A percentile compares a stretch with the other conserved stretches of the same genome.
Evolutionary conservation across 2,888 invertebrate species (phyloP).

Genomic region (Noctua janthe): DNA sequence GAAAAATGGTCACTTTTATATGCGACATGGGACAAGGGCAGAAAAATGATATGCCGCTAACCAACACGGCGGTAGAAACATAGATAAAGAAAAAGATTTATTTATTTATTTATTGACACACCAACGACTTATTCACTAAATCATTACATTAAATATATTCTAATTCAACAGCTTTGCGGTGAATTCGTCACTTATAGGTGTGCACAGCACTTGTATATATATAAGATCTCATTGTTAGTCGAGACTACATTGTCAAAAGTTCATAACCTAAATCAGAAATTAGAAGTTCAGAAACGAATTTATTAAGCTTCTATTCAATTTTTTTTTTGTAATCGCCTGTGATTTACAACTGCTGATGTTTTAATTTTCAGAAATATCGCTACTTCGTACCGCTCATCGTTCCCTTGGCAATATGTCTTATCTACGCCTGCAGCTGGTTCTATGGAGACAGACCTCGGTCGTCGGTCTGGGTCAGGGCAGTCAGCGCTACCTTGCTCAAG

Average conservation of each 20-base stretch:
- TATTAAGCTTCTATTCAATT: not conserved
- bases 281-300: not conserved
- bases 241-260: not conserved
- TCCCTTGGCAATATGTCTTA: not conserved
- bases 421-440: slow-evolving; percentile 1
- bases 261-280: not conserved
- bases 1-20: not conserved
- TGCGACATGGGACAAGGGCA: not conserved
- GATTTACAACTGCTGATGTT: not conserved
- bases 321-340: not conserved
- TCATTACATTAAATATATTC: no score
- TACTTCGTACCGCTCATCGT: not conserved
- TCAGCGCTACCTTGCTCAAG: not conserved
- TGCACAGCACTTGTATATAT: no score
- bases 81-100: not conserved
- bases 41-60: not conserved
- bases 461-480: not conserved
- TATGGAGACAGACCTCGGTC: slow-evolving; percentile 2
- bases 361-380: slow-evolving; percentile 9
- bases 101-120: no score
- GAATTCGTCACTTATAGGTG: no score
- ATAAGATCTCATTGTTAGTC: not conserved
- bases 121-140: no score
- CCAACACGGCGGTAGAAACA: not conserved
- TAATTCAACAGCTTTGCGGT: no score